Percentiles rank a stretch among this genome's conserved stretches.
These are phyloP conservation scores for Drosophila kuntzei DNA, from an alignment of 2,888 invertebrate species.

Conservation along the genomic window DNA sequence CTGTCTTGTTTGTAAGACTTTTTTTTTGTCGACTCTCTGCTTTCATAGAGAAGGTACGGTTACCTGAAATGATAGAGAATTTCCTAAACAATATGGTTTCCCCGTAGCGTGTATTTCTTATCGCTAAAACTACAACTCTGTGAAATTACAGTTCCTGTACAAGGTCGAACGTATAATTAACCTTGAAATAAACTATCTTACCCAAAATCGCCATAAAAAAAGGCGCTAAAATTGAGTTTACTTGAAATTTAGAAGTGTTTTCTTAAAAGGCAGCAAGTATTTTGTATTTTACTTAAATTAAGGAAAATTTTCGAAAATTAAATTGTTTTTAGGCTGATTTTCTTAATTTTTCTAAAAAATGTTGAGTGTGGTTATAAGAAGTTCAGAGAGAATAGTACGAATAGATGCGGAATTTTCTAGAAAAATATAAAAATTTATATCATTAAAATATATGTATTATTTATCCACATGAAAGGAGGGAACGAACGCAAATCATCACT, in stretches of 20 bases:
- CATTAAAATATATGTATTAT: slow-evolving; percentile 8
- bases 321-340: neutral
- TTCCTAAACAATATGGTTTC: neutral
- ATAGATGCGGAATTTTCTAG: neutral
- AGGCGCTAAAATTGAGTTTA: neutral
- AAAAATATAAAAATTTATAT: slow-evolving; percentile 19
- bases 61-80: slow-evolving; percentile 9
- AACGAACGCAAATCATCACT: slow-evolving; percentile 52
- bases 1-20: neutral
- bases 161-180: slow-evolving; percentile 33
- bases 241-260: neutral
- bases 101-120: slow-evolving; percentile 34
- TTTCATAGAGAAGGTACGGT: neutral
- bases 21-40: neutral
- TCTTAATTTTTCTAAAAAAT: neutral
- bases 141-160: slow-evolving; percentile 3
- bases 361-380: neutral
- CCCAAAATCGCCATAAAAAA: neutral
- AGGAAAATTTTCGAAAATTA: neutral
- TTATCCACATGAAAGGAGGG: slow-evolving; percentile 9
- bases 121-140: slow-evolving; percentile 27
- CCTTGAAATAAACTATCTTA: slow-evolving; percentile 56
- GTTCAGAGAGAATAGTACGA: neutral
- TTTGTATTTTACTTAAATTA: neutral
- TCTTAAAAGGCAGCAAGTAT: neutral